A percentile compares a stretch with the other conserved stretches of the same genome.
Evolutionary conservation across 2,888 invertebrate genomes (phyloP).

Genomic region (Trimorus sp.): DNA sequence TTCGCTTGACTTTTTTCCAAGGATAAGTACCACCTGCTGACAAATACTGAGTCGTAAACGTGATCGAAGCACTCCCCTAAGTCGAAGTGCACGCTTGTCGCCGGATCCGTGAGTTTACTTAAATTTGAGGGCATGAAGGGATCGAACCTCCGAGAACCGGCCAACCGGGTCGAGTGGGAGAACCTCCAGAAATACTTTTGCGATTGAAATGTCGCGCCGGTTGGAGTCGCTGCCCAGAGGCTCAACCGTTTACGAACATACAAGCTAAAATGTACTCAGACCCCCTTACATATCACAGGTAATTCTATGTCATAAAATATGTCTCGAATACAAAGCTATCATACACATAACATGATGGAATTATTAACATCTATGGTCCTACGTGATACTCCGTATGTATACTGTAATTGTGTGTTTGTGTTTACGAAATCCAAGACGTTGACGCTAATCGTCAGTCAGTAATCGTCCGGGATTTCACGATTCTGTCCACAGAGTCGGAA

Average conservation of each 20-base stretch:
- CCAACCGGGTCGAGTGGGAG: no score
- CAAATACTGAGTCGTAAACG: slow-evolving; percentile 34
- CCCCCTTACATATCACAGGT: slow-evolving; percentile 79
- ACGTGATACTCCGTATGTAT: slow-evolving; percentile 51
- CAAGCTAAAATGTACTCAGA: slow-evolving; percentile 60
- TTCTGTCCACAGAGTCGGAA: slow-evolving; percentile 78
- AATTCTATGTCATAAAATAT: slow-evolving; percentile 77
- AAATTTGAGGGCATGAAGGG: slow-evolving; percentile 58
- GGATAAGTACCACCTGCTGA: background rate
- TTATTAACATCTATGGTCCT: slow-evolving; percentile 62
- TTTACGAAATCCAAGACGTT: slow-evolving; percentile 62
- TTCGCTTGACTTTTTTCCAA: no score
- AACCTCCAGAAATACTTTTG: no score
- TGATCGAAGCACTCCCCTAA: slow-evolving; percentile 33
- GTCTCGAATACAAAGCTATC: slow-evolving; percentile 66
- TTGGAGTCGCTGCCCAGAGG: slow-evolving; percentile 67
- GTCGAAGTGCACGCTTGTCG: slow-evolving; percentile 20
- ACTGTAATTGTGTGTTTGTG: slow-evolving; percentile 21
- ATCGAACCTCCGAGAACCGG: slow-evolving; percentile 51
- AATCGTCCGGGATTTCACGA: slow-evolving; percentile 73
- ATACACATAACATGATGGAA: slow-evolving; percentile 60
- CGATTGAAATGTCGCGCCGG: no score
- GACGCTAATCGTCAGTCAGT: slow-evolving; percentile 59
- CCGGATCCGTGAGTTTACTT: slow-evolving; percentile 38
- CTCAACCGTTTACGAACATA: slow-evolving; percentile 49